Conservation (phyloP, 2,113 vertebrate genomes). For the Solea solea region DNA sequence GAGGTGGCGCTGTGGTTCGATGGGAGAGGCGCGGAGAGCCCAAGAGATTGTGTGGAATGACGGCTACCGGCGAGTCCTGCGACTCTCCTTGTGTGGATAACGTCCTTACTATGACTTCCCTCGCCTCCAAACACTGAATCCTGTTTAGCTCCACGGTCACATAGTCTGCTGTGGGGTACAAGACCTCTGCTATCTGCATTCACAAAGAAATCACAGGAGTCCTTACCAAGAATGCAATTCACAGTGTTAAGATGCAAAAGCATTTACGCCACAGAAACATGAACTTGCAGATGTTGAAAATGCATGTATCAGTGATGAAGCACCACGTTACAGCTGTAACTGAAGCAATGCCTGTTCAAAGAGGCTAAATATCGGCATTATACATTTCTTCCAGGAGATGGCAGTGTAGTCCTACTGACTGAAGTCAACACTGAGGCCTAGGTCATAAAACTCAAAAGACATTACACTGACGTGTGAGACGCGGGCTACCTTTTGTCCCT, state of each 20-base stretch:
- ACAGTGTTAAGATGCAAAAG: constrained; percentile 8
- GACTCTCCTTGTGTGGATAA: constrained; percentile 95
- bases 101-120: constrained; percentile 90
- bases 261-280: background rate
- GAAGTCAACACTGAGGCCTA: background rate
- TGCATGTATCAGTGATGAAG: background rate
- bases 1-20: constrained; percentile 70
- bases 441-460: background rate
- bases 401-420: constrained; percentile 56
- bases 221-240: constrained; percentile 27
- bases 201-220: constrained; percentile 51
- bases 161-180: constrained; percentile 88
- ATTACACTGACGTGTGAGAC: constrained; percentile 28
- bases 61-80: constrained; percentile 85
- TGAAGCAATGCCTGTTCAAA: background rate
- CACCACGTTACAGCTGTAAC: background rate
- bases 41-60: constrained; percentile 89
- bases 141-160: constrained; percentile 86
- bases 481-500: constrained; percentile 91
- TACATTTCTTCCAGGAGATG: constrained; percentile 70
- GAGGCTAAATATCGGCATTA: constrained; percentile 18
- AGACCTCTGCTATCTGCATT: constrained; percentile 91
- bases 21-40: constrained; percentile 85
- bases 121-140: constrained; percentile 88
- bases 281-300: background rate